A percentile compares a stretch with the other conserved stretches of the same genome.
Conservation (phyloP, 1,140 invertebrate species). For the Grapholita molesta region DNA sequence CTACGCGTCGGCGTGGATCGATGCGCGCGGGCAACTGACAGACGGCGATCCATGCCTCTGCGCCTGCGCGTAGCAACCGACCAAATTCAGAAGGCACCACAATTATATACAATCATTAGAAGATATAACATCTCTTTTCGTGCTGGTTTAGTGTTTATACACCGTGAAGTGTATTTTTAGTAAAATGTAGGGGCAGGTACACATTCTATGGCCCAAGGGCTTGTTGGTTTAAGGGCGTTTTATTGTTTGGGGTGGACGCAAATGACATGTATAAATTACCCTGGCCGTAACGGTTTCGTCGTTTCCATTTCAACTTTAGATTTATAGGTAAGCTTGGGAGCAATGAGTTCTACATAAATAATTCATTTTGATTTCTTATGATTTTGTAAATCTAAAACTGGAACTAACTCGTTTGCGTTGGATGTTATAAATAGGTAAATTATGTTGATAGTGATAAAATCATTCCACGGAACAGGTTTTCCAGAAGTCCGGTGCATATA, state of each 20-base stretch:
- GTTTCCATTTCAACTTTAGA: neutral
- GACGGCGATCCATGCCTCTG: constrained; percentile 50
- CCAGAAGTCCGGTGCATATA: neutral
- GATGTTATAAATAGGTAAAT: constrained; percentile 4
- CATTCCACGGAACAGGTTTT: constrained; percentile 1
- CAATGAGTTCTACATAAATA: constrained; percentile 6
- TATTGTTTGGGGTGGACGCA: neutral
- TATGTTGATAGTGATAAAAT: neutral
- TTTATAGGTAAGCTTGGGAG: neutral
- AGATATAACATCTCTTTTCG: constrained; percentile 22
- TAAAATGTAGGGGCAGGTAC: constrained; percentile 66
- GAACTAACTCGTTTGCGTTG: neutral
- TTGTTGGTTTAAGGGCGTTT: constrained; percentile 27
- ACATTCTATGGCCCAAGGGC: constrained; percentile 60
- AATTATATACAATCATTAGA: neutral
- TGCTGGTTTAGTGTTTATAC: constrained; percentile 57
- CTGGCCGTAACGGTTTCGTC: neutral
- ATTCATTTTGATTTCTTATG: constrained; percentile 13
- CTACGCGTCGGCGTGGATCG: constrained; percentile 44
- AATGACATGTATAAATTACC: neutral
- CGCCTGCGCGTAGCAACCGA: constrained; percentile 56
- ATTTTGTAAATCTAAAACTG: constrained; percentile 4
- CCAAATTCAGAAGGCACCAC: constrained; percentile 34
- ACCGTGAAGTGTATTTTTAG: constrained; percentile 72
- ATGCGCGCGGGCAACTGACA: constrained; percentile 68